Evolutionary conservation across 2,797 vertebrate genomes (phyloP).

Genomic region (Poliocrania exsul): DNA sequence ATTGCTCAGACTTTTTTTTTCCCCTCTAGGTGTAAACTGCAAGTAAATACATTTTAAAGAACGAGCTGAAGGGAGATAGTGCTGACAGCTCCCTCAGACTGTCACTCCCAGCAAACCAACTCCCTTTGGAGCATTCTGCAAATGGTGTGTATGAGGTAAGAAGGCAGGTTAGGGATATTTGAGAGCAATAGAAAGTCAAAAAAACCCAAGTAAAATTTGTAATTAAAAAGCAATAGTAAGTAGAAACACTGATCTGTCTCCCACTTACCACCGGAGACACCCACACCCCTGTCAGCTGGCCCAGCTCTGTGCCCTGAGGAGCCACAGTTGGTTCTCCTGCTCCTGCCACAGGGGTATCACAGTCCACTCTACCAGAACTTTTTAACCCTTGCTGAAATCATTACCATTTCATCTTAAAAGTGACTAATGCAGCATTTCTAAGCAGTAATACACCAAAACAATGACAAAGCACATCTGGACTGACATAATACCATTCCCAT

Average conservation of each 20-base stretch:
- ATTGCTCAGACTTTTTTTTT: background rate
- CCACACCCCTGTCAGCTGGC: too few species aligned
- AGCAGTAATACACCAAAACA: background rate
- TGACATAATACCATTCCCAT: background rate
- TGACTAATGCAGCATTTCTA: background rate
- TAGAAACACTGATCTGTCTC: background rate
- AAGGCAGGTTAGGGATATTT: background rate
- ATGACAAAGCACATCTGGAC: background rate
- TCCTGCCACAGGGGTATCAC: rapidly evolving
- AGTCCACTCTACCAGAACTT: background rate
- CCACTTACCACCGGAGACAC: background rate
- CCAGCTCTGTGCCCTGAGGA: background rate
- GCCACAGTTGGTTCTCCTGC: background rate
- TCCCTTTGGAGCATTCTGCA: background rate
- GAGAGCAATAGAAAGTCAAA: background rate
- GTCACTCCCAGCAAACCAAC: rapidly evolving
- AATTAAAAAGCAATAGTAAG: background rate
- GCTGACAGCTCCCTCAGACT: background rate
- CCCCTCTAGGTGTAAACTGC: background rate
- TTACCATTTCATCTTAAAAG: background rate
- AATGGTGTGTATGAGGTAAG: background rate
- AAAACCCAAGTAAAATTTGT: background rate
- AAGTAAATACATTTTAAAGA: conserved; percentile 1
- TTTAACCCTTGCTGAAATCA: background rate
- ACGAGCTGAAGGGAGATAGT: rapidly evolving